These are phyloP conservation scores for Aspidiotus rigidus DNA, from an alignment of 2,888 invertebrate genomes.

Conservation along the genomic window DNA sequence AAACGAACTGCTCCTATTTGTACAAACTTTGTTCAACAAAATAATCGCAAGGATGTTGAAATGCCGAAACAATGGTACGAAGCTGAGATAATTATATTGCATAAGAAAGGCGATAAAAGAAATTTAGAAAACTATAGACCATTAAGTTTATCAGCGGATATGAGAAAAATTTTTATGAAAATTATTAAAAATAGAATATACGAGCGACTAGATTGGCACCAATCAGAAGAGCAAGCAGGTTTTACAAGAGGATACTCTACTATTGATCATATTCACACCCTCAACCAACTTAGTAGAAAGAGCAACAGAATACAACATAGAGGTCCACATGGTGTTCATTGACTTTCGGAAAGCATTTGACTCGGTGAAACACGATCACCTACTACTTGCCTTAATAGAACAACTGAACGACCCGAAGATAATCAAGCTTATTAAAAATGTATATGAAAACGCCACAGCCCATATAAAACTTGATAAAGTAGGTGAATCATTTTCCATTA, in stretches of 20 bases:
- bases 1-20: neutral
- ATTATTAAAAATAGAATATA: neutral
- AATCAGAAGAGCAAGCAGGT: neutral
- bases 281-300: neutral
- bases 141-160: neutral
- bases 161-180: neutral
- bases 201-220: neutral
- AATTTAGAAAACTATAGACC: neutral
- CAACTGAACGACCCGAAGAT: too few species aligned
- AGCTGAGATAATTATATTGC: neutral
- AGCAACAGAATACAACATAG: neutral
- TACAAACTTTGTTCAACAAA: neutral
- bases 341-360: neutral
- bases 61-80: neutral
- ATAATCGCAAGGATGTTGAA: neutral
- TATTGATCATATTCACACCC: neutral
- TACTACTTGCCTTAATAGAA: too few species aligned
- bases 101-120: neutral
- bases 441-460: too few species aligned
- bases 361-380: too few species aligned
- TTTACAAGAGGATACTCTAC: neutral
- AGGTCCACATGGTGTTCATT: neutral
- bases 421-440: too few species aligned
- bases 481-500: too few species aligned
- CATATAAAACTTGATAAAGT: too few species aligned